These are phyloP conservation scores for Drosophila triauraria DNA, from an alignment of 1,140 invertebrate species.

Conservation along the genomic window DNA sequence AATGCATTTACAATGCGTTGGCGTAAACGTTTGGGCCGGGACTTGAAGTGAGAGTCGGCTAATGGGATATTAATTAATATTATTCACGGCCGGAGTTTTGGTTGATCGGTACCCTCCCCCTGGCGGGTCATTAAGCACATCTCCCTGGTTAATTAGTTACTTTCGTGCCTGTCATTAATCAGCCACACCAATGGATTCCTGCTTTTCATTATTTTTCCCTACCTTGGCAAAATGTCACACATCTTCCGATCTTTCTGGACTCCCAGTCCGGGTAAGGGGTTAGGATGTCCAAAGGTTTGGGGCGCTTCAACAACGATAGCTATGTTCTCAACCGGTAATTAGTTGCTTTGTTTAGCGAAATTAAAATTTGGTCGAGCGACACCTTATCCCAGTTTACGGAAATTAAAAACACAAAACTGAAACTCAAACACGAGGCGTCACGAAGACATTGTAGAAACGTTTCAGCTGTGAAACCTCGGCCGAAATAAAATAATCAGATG, in stretches of 20 bases:
- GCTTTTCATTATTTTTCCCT: conserved; percentile 9
- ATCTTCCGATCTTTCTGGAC: background rate
- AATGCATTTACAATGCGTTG: conserved; percentile 27
- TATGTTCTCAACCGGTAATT: conserved; percentile 22
- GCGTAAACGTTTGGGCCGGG: background rate
- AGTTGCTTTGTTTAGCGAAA: conserved; percentile 32
- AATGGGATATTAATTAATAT: conserved; percentile 46
- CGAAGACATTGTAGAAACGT: background rate
- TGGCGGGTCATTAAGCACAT: conserved; percentile 21
- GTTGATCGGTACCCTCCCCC: background rate
- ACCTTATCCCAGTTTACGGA: conserved; percentile 32
- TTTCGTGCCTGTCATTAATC: conserved; percentile 21
- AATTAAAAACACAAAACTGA: conserved; percentile 29
- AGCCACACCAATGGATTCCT: conserved; percentile 12
- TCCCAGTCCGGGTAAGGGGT: background rate
- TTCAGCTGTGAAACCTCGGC: conserved; percentile 3
- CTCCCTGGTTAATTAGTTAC: conserved; percentile 33
- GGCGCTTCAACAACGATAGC: background rate
- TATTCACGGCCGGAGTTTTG: conserved; percentile 18
- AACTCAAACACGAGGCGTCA: background rate
- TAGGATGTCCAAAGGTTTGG: background rate
- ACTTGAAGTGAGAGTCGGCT: background rate
- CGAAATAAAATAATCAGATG: conserved; percentile 28
- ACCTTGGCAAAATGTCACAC: background rate
- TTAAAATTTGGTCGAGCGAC: conserved; percentile 15